Conservation (phyloP, 2,888 invertebrate species). For the Rugalucina vietnamica region DNA sequence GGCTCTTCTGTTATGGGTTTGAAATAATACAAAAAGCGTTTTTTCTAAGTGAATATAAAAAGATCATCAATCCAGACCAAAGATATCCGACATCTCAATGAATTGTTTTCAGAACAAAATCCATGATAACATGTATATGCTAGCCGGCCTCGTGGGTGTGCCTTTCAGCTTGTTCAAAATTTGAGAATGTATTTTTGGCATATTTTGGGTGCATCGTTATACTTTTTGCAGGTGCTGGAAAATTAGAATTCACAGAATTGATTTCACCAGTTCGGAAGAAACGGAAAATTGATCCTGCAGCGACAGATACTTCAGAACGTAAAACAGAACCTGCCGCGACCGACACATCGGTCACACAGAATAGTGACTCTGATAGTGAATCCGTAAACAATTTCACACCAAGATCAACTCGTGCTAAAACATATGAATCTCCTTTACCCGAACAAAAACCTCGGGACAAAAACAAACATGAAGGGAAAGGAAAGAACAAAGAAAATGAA, state of each 20-base stretch:
- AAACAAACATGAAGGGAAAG: slow-evolving; percentile 35
- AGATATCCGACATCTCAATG: no score
- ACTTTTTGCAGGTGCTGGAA: slow-evolving; percentile 25
- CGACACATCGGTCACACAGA: slow-evolving; percentile 32
- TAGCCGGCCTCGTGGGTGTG: no score
- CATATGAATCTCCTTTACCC: slow-evolving; percentile 46
- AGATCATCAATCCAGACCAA: no score
- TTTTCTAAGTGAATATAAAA: no score
- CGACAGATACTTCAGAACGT: slow-evolving; percentile 16
- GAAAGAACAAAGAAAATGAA: slow-evolving; percentile 32
- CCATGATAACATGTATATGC: no score
- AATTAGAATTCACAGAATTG: background rate
- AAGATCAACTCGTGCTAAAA: slow-evolving; percentile 55
- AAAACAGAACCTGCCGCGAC: background rate
- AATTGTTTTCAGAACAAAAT: no score
- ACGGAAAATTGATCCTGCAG: slow-evolving; percentile 21
- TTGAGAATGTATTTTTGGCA: no score
- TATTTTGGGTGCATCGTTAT: no score
- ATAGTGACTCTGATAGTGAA: slow-evolving; percentile 48
- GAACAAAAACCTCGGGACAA: slow-evolving; percentile 50
- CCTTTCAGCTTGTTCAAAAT: no score
- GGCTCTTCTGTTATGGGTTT: no score
- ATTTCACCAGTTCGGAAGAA: slow-evolving; percentile 36
- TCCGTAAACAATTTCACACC: slow-evolving; percentile 44
- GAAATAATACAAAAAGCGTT: no score